Base-by-base conservation (phyloP, 1,140 invertebrate genomes). In the Drosophila rhopaloa region DNA sequence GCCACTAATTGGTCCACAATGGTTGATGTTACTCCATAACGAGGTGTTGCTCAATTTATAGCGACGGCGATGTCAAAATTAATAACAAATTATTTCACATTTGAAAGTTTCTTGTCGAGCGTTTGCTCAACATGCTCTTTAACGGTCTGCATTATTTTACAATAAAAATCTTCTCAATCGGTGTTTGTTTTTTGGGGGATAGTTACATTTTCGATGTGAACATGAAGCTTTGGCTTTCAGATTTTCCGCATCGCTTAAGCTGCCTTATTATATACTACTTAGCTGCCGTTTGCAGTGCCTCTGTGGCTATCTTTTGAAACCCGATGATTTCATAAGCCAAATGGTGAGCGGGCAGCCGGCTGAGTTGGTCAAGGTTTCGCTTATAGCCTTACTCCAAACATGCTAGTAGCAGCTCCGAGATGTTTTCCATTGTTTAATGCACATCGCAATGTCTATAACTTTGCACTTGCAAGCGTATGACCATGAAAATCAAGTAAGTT, bases 351-450 rank as follows among this genome's bases (percentile, higher is more conserved):
- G 41, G 43, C 58, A 68, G 61, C 70, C 50, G 51, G 59, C 44
- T 85, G 78, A 86, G 82, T 88, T 86, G 79, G 83, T 86, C 82
- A 86, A 86, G 82, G 82, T 83, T 79, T 76, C 59, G 46, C 56
- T 48, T 53, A 68, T 82, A 71, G 82, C 82, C 58, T 53, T 44
- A 67, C 44, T 61, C 44, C 14, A 19, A 41, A 8, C 35, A 40
- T 19, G 46, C 60, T 53, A 53, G 24, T 51, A 51, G 66, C 51
- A 14, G 51, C 57, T 65, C 48, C 70, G 71, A 74, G 73, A 77
- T 77, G 56, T 77, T 77, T 67, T 76, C 48, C 60, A 77, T 77
- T 77, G 74, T 77, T 70, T 77, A 77, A 76, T 76, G 73, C 61
- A 57, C 62, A 68, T 38, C 32, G 63, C 65, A 56, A 43, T 55